Base-by-base conservation (phyloP, 2,888 invertebrate genomes). In the Latrodectus elegans region DNA sequence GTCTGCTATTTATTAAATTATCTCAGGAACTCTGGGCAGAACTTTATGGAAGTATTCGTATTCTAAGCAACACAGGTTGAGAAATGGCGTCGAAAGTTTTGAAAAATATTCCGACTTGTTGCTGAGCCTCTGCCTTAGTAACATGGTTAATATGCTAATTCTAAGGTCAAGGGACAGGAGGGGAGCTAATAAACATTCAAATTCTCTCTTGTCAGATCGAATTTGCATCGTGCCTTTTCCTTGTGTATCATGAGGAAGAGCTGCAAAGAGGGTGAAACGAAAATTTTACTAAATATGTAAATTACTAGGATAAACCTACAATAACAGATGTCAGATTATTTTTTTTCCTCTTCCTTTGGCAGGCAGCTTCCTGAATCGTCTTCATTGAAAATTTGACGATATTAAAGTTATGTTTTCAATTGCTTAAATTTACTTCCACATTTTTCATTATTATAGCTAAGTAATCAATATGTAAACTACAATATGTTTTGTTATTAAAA, bases 61-160 rank as follows among this genome's bases (percentile, higher is more conserved):
- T 52, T 67, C n/a, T 38, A 60, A 6, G 22, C 60, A 12, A n/a
- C 26, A 14, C 15, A 17, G 17, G 51, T 52, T 51, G 51, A 22
- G 72, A 81, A 74, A 67, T 51, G 15, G 14, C 9, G 22, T 14
- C 68, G 53, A 10, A 49, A 68, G 60, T 38, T 80, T 52, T 49
- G 60, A 49, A 38, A 64, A 26, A 72, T 60, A 64, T 80, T 60
- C 22, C 15, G 75, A 68, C 82, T 82, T 82, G 82, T 82, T 75
- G 75, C 82, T 49, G 22, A 65, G 10, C 8, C 14, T 51, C 55
- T 60, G n/a, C 67, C 55, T 60, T 17, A 53, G 70, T 82, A 82
- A 82, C 82, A 68, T 75, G 82, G 75, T 82, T 75, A 82, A 75
- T 82, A 82, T 82, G 82, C 75, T 82, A 82, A 82, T 82, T 60